Evolutionary conservation across 2,888 invertebrate species (phyloP).

Genomic region (Sericinus montela): DNA sequence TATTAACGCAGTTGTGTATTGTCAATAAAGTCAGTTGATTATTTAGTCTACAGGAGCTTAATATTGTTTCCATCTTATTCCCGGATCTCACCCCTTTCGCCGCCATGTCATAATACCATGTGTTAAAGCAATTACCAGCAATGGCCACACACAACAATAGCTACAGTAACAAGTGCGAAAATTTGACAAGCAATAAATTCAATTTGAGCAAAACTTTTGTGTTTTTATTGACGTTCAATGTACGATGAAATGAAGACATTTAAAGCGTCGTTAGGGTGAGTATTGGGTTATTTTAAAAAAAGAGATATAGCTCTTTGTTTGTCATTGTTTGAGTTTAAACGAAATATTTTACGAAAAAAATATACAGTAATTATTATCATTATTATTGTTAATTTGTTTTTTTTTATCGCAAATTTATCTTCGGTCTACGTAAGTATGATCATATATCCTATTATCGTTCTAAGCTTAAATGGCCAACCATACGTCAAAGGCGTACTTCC

Average conservation of each 20-base stretch:
- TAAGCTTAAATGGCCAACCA: no score
- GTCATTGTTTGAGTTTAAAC: not conserved
- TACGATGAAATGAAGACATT: constrained; percentile 57
- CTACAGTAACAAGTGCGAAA: constrained; percentile 55
- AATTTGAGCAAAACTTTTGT: constrained; percentile 57
- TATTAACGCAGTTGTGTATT: no score
- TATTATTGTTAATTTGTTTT: no score
- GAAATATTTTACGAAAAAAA: not conserved
- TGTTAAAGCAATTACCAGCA: constrained; percentile 66
- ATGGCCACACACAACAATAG: constrained; percentile 51
- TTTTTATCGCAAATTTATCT: no score
- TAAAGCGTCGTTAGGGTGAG: constrained; percentile 39
- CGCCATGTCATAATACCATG: constrained; percentile 53
- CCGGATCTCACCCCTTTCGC: constrained; percentile 53
- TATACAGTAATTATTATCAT: no score
- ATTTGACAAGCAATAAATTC: constrained; percentile 74
- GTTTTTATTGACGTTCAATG: constrained; percentile 52
- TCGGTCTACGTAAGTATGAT: no score
- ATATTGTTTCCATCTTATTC: constrained; percentile 25
- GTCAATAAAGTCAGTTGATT: constrained; percentile 1
- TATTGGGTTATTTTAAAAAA: constrained; percentile 26
- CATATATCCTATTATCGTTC: no score
- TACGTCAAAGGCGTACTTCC: no score
- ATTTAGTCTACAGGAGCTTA: constrained; percentile 11
- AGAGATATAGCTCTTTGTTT: not conserved